phyloP scores from a whole-genome alignment of 1,140 invertebrate species.

The Drosophila insularis region DNA sequence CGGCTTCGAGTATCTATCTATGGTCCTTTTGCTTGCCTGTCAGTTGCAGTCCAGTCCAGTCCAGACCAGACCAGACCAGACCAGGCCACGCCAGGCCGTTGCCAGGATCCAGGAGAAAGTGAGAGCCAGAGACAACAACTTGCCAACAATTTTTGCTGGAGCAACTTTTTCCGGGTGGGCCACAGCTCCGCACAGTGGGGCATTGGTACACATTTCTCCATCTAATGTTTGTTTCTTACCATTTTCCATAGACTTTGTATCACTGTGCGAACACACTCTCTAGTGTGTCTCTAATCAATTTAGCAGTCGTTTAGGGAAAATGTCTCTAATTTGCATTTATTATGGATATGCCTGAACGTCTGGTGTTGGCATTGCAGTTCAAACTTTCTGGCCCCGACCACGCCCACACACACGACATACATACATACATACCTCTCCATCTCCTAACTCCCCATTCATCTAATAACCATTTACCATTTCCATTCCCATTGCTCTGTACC shows the following conservation, averaged over 20 bases:
- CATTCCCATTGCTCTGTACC: constrained; percentile 22
- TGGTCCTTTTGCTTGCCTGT: constrained; percentile 39
- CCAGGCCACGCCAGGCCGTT: no score
- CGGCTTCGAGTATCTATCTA: constrained; percentile 72
- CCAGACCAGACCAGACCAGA: no score
- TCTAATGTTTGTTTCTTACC: not conserved
- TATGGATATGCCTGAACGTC: constrained; percentile 72
- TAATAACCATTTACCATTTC: constrained; percentile 15
- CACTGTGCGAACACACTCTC: constrained; percentile 44
- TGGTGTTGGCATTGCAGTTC: constrained; percentile 73
- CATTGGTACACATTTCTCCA: not conserved
- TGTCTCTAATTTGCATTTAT: constrained; percentile 82
- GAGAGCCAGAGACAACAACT: constrained; percentile 11
- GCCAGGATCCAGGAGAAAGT: not conserved
- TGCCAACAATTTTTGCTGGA: constrained; percentile 58
- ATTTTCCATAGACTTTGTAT: not conserved
- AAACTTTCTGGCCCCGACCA: constrained; percentile 60
- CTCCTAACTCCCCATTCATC: not conserved
- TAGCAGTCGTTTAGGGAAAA: constrained; percentile 68
- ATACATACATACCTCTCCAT: no score
- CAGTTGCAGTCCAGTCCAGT: not conserved
- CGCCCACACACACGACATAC: constrained; percentile 68
- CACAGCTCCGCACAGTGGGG: constrained; percentile 36
- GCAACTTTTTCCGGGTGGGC: constrained; percentile 44
- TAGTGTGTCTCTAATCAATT: constrained; percentile 66